Base-by-base conservation (phyloP, 2,888 invertebrate species). In the Zootermopsis nevadensis region DNA sequence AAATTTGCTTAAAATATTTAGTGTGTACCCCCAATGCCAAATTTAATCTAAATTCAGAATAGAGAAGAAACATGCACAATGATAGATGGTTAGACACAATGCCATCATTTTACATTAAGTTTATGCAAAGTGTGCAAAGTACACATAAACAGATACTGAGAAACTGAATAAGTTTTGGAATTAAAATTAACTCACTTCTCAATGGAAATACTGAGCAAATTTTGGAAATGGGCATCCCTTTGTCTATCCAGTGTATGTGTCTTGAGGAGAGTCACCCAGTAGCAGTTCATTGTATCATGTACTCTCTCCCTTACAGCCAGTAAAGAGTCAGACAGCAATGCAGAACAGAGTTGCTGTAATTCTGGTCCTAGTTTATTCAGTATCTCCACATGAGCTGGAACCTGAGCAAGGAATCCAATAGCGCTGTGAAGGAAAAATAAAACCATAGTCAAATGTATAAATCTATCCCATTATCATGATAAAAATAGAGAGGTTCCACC, bases 201-300 rank as follows among this genome's bases (percentile, higher is more conserved):
- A 12, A 85, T n/a, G 19, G 85, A 83, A 48, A 77, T 60, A 31
- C 83, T 82, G 27, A 85, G 69, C 19, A 82, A 77, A 38, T 77
- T 66, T 48, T 85, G 85, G 42, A 85, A 85, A 3, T 82, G 38
- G 15, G 85, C 83, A 79, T 85, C 85, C 72, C 85, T 80, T 60
- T 85, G 85, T 4, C 76, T 66, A 4, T 85, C 82, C 10, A 82
- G 74, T n/a, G 83, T 33, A 19, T 85, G 82, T 35, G 83, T 80
- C 31, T 82, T 80, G 19, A 85, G 82, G 8, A 83, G 35, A 66
- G 60, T 60, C 30, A 82, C 60, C 85, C 85, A 85, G 38, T 83
- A 81, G 27, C 72, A 24, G 55, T 77, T 77, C 72, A 85, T 55
- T 30, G 81, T 48, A 42, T 76, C 79, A 81, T 83, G 82, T 0